Evolutionary conservation across 2,888 invertebrate species (phyloP).

Genomic region (Acholoe squamosa): DNA sequence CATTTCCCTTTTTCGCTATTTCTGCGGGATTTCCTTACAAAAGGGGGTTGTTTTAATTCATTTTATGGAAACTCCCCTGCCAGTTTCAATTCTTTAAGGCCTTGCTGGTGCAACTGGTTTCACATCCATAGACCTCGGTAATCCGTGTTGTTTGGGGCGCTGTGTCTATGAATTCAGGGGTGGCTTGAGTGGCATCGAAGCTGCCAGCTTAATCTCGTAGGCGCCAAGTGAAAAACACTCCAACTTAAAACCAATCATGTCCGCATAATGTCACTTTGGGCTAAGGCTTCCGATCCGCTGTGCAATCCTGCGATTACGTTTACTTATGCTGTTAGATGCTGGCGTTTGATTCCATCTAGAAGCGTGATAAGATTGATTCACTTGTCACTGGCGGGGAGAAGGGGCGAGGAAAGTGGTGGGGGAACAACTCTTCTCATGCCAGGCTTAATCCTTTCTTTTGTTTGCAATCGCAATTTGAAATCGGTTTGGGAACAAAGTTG

Average conservation of each 20-base stretch:
- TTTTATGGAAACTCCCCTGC: neutral
- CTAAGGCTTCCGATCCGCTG: constrained; percentile 5
- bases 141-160: neutral
- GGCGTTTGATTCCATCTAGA: neutral
- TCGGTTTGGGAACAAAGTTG: neutral
- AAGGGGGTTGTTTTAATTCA: neutral
- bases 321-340: constrained; percentile 25
- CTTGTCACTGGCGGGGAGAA: neutral
- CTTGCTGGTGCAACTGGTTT: neutral
- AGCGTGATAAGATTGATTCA: constrained; percentile 16
- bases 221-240: neutral
- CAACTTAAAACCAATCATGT: constrained; percentile 13
- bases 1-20: neutral
- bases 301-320: neutral
- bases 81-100: too few species aligned
- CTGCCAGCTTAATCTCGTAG: neutral
- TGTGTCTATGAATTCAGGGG: neutral
- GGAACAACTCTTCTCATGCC: neutral
- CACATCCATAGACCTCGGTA: neutral
- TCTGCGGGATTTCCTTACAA: neutral
- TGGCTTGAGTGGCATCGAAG: neutral
- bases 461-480: neutral
- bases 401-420: neutral
- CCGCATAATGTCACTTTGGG: constrained; percentile 10
- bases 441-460: neutral